A percentile compares a stretch with the other conserved stretches of the same genome.
Conservation (phyloP, 1,140 invertebrate species). For the Nasonia vitripennis region DNA sequence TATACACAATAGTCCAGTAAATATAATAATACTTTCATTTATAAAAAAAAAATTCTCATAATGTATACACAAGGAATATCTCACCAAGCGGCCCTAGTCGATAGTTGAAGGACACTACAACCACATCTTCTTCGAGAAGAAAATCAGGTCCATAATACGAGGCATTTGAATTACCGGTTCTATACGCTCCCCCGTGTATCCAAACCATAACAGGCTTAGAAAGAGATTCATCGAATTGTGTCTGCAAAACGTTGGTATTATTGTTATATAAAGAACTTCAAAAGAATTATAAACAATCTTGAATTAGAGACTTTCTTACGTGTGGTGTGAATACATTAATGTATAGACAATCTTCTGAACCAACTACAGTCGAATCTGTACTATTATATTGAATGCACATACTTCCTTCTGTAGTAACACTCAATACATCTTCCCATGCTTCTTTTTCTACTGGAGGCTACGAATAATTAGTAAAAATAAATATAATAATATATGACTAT, state of each 20-base stretch:
- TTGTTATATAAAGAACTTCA: neutral
- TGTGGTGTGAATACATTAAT: conserved; percentile 67
- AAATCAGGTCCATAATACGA: conserved; percentile 78
- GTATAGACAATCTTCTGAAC: conserved; percentile 67
- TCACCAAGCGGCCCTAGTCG: conserved; percentile 78
- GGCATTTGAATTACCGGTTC: conserved; percentile 55
- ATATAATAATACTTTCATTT: neutral
- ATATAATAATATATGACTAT: no score
- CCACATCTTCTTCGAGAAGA: conserved; percentile 78
- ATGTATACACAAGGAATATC: neutral
- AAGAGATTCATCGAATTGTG: neutral
- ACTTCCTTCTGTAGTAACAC: conserved; percentile 49
- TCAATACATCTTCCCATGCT: conserved; percentile 51
- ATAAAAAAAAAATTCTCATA: conserved; percentile 1
- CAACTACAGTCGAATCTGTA: conserved; percentile 37
- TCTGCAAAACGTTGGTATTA: conserved; percentile 7
- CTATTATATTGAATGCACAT: conserved; percentile 53
- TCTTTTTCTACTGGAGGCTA: conserved; percentile 52
- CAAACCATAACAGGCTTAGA: conserved; percentile 59
- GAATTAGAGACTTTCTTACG: conserved; percentile 51
- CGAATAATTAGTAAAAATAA: neutral
- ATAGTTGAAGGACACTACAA: conserved; percentile 84
- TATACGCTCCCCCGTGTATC: conserved; percentile 66
- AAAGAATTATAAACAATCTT: neutral
- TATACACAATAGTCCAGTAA: conserved; percentile 36